Percentiles rank a stretch among this genome's conserved stretches.
Evolutionary conservation across 1,140 invertebrate species (phyloP).

Genomic region (Pogonus chalceus): DNA sequence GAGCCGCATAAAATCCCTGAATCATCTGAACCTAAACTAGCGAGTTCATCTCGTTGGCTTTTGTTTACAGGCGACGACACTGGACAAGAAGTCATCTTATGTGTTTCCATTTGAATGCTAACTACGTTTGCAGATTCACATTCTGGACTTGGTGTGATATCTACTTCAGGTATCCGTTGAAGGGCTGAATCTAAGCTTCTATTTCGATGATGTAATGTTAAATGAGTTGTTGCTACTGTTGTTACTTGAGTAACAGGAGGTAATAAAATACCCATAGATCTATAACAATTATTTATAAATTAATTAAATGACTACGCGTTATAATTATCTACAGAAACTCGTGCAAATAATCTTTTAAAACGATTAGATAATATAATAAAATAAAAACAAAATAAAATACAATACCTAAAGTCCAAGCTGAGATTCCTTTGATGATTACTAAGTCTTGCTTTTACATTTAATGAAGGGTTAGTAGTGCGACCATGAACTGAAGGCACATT

Average conservation of each 20-base stretch:
- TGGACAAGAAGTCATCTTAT: slow-evolving; percentile 9
- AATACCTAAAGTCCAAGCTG: slow-evolving; percentile 68
- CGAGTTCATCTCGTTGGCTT: slow-evolving; percentile 52
- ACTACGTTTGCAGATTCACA: slow-evolving; percentile 35
- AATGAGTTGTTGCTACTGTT: slow-evolving; percentile 36
- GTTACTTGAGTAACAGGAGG: slow-evolving; percentile 48
- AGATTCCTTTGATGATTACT: slow-evolving; percentile 67
- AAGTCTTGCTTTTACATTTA: slow-evolving; percentile 45
- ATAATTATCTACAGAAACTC: too few species aligned
- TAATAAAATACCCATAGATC: slow-evolving; percentile 66
- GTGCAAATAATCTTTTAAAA: too few species aligned
- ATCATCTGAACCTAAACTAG: slow-evolving; percentile 74
- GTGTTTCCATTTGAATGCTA: slow-evolving; percentile 10
- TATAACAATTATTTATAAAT: slow-evolving; percentile 30
- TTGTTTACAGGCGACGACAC: slow-evolving; percentile 12
- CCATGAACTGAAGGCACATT: slow-evolving; percentile 50
- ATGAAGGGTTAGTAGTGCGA: slow-evolving; percentile 38
- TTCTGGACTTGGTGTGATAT: slow-evolving; percentile 69
- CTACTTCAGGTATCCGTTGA: slow-evolving; percentile 75
- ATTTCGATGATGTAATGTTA: slow-evolving; percentile 73
- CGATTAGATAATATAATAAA: too few species aligned
- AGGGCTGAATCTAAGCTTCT: slow-evolving; percentile 78
- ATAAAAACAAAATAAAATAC: too few species aligned
- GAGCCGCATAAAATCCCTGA: slow-evolving; percentile 70
- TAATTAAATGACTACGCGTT: too few species aligned